Percentiles rank a stretch among this genome's conserved stretches.
Evolutionary conservation across 1,140 invertebrate species (phyloP).

Genomic region (Anoplophora glabripennis): DNA sequence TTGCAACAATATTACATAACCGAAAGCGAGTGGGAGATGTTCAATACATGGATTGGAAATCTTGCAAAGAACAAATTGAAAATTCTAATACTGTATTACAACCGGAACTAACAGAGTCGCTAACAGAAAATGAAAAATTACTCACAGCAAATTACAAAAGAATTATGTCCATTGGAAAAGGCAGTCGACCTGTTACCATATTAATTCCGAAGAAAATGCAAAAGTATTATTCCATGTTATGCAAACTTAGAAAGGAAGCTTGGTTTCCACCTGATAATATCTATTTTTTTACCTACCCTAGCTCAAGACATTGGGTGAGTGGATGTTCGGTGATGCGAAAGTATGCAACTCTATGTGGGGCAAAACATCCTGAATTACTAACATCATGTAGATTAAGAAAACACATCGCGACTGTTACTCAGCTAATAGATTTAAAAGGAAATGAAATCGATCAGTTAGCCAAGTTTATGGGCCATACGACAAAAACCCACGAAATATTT

Average conservation of each 20-base stretch:
- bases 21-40: slow-evolving; percentile 20
- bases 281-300: slow-evolving; percentile 18
- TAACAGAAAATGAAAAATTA: slow-evolving; percentile 13
- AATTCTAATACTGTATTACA: neutral
- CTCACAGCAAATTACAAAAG: slow-evolving; percentile 20
- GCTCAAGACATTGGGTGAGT: slow-evolving; percentile 11
- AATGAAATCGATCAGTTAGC: slow-evolving; percentile 37
- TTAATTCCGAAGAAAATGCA: slow-evolving; percentile 17
- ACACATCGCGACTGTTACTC: slow-evolving; percentile 41
- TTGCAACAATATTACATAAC: slow-evolving; percentile 19
- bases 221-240: slow-evolving; percentile 11
- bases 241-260: slow-evolving; percentile 1
- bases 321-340: slow-evolving; percentile 4
- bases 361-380: slow-evolving; percentile 4
- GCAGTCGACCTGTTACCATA: slow-evolving; percentile 20
- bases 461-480: slow-evolving; percentile 36
- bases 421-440: slow-evolving; percentile 40
- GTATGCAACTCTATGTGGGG: slow-evolving; percentile 12
- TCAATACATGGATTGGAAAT: slow-evolving; percentile 14
- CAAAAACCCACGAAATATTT: slow-evolving; percentile 4
- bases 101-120: slow-evolving; percentile 7
- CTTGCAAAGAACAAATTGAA: slow-evolving; percentile 14
- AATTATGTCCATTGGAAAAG: slow-evolving; percentile 21
- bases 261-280: slow-evolving; percentile 10
- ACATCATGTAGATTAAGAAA: slow-evolving; percentile 7